Evolutionary conservation across 2,888 invertebrate genomes (phyloP).

Genomic region (Lasioglossum marginatum): DNA sequence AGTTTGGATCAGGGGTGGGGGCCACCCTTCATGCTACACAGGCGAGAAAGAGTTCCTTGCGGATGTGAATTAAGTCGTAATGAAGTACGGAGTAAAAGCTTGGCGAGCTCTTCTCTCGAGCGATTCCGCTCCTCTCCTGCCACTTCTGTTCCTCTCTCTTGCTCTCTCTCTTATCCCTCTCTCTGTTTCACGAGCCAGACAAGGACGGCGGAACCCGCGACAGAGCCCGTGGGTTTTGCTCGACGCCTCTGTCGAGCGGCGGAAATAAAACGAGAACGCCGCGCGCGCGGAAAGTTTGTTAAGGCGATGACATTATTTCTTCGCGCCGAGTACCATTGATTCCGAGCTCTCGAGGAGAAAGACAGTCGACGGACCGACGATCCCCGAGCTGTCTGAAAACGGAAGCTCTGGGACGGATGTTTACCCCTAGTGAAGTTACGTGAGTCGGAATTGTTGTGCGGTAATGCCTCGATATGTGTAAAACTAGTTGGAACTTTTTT

Average conservation of each 20-base stretch:
- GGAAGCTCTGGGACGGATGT: neutral
- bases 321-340: constrained; percentile 9
- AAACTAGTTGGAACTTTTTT: neutral
- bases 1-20: neutral
- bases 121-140: constrained; percentile 36
- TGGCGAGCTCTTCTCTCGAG: constrained; percentile 39
- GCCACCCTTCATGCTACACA: constrained; percentile 33
- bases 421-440: too few relatives aligned
- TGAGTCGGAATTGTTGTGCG: too few relatives aligned
- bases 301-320: constrained; percentile 49
- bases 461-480: too few relatives aligned
- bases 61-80: constrained; percentile 77
- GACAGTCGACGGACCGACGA: neutral
- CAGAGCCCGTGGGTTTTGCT: neutral
- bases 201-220: neutral
- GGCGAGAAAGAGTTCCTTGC: constrained; percentile 67
- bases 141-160: constrained; percentile 14
- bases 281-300: constrained; percentile 45
- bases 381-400: neutral
- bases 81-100: constrained; percentile 71
- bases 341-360: neutral
- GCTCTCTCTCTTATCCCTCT: neutral
- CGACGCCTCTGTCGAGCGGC: constrained; percentile 1
- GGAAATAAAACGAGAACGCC: neutral
- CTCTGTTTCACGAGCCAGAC: neutral